Evolutionary conservation across 2,797 vertebrate genomes (phyloP), one percentile per base, ranked within the genome.

Genomic region (Propithecus perrieri): DNA sequence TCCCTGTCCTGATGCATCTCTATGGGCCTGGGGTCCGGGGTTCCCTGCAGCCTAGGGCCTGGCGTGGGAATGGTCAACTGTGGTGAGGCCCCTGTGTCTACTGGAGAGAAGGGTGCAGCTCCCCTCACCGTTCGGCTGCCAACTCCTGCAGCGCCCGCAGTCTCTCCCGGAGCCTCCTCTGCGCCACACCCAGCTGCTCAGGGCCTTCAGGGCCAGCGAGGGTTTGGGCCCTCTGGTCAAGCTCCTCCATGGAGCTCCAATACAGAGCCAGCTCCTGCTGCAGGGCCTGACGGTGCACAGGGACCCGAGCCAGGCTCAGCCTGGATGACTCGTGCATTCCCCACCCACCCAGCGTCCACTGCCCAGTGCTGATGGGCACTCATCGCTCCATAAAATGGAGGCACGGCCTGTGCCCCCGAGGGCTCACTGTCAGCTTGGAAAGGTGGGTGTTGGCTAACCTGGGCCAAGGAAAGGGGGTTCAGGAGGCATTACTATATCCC

Each of bases 221-320:
- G 97, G 98, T 93, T 98, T 97, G 91, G 96, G 97, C 95, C 97
- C 95, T 97, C 98, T 98, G 91, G 89, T 96, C 98, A 18, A 99
- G 94, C 72, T 99, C 98, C 94, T 98, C 98, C 93, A 99, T 75
- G 95, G 99, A 95, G 87, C 97, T 97, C 97, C 99, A 97, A 85
- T 98, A 98, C 97, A 99, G 97, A 81, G 98, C 98, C 89, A 99
- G 98, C 90, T 99, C 99, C 4, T 99, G 99, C 83, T 99, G 98
- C 76, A 99, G 91, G 53, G 97, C 98, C 99, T 99, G 91, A 2
- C 28, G 96, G 86, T 75, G 65, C 79, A 71, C 9, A 65, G 50
- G 43, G 69, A n/a, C 15, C 35, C 48, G 7, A 1, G 11, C 38
- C 30, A 53, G 80, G 74, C 33, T 48, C 53, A 33, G 55, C 53